Evolutionary conservation across 1,140 invertebrate genomes (phyloP).

Genomic region (Caenorhabditis remanei): DNA sequence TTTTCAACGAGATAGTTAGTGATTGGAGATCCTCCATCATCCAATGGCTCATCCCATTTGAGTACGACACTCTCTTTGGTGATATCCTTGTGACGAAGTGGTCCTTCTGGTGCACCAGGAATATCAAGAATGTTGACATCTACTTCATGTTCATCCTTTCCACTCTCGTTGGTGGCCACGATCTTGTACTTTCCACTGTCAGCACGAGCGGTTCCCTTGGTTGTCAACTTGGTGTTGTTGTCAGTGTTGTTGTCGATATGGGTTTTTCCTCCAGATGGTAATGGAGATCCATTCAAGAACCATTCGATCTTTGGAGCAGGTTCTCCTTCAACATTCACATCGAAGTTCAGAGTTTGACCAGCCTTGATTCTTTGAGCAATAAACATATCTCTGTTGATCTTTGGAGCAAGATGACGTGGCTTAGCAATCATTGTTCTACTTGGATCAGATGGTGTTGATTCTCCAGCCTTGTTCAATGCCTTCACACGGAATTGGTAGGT

Average conservation of each 20-base stretch:
- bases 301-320: constrained; percentile 88
- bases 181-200: constrained; percentile 91
- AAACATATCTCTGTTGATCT: constrained; percentile 91
- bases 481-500: constrained; percentile 91
- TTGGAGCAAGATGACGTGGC: constrained; percentile 89
- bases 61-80: constrained; percentile 80
- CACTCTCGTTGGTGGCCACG: constrained; percentile 92
- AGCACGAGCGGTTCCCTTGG: constrained; percentile 68
- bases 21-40: constrained; percentile 84
- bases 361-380: constrained; percentile 88
- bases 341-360: constrained; percentile 90
- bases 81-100: constrained; percentile 79
- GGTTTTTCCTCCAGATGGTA: constrained; percentile 74
- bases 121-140: constrained; percentile 88
- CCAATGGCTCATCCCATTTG: constrained; percentile 80
- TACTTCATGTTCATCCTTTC: constrained; percentile 91
- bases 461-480: constrained; percentile 93
- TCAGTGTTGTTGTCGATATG: constrained; percentile 76
- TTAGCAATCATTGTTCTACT: constrained; percentile 93
- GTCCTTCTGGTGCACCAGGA: constrained; percentile 79
- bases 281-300: constrained; percentile 82
- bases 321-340: constrained; percentile 90
- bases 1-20: constrained; percentile 93
- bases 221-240: constrained; percentile 82
- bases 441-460: constrained; percentile 88